Percentiles rank a stretch among this genome's conserved stretches.
Conservation (phyloP, 2,888 invertebrate genomes). For the Azorinus chamasolen region DNA sequence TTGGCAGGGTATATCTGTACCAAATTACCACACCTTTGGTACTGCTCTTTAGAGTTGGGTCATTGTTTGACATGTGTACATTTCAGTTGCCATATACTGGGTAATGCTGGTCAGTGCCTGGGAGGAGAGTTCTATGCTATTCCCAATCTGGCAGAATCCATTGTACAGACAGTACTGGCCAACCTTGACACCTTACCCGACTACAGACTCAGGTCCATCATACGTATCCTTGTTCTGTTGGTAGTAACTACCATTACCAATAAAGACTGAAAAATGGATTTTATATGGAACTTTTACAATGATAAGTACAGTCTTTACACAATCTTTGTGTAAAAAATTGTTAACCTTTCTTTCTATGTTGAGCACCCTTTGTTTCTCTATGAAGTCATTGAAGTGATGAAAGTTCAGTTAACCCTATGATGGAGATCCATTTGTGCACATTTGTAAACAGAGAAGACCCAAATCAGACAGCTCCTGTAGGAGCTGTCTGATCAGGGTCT, state of each 20-base stretch:
- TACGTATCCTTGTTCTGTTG: conserved; percentile 88
- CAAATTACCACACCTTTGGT: not conserved
- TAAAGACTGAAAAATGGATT: too few species aligned
- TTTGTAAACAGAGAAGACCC: too few species aligned
- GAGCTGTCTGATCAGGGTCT: too few species aligned
- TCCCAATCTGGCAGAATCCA: conserved; percentile 91
- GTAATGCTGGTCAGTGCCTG: conserved; percentile 92
- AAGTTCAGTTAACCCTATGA: too few species aligned
- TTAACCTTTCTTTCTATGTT: too few species aligned
- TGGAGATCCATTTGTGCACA: too few species aligned
- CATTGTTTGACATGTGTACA: not conserved
- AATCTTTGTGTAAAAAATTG: too few species aligned
- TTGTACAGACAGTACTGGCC: conserved; percentile 91
- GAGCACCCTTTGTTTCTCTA: too few species aligned
- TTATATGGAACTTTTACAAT: not conserved
- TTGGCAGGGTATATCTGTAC: too few species aligned
- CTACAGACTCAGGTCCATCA: conserved; percentile 93
- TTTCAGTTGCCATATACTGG: conserved; percentile 91
- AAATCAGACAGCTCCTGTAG: too few species aligned
- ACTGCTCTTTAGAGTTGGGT: not conserved
- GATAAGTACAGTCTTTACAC: not conserved
- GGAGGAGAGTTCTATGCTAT: conserved; percentile 94
- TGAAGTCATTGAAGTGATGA: too few species aligned
- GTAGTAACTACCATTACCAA: too few species aligned
- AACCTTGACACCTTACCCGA: conserved; percentile 93